phyloP scores from a whole-genome alignment of 2,888 invertebrate species.

The Cryptophagus acutangulus region DNA sequence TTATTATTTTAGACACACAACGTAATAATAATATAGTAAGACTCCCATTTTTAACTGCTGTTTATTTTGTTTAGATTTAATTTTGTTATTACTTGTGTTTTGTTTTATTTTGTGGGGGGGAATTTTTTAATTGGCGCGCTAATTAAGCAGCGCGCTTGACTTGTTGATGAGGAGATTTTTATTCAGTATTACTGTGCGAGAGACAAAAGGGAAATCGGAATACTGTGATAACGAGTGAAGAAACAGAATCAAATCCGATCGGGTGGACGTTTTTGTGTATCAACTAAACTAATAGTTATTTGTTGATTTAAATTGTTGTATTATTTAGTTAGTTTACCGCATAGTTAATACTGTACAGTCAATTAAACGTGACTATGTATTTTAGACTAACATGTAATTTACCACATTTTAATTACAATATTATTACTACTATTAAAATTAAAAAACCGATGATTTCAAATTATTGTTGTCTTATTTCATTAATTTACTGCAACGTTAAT shows the following conservation, averaged over 20 bases:
- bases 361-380: constrained; percentile 31
- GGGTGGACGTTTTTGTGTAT: neutral
- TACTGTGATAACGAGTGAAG: constrained; percentile 34
- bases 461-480: constrained; percentile 9
- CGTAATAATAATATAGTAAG: no score
- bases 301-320: constrained; percentile 37
- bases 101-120: no score
- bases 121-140: no score
- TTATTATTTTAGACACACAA: no score
- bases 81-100: no score
- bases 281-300: constrained; percentile 21
- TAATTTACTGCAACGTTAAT: no score
- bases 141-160: no score
- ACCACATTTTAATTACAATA: constrained; percentile 22
- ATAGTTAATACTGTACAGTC: constrained; percentile 36
- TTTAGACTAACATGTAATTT: constrained; percentile 31
- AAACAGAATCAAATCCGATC: no score
- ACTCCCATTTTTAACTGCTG: no score
- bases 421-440: constrained; percentile 30
- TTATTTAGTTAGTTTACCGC: constrained; percentile 31
- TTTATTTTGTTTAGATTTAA: no score
- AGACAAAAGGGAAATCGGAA: constrained; percentile 24
- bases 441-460: constrained; percentile 33
- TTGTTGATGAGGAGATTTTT: no score
- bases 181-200: constrained; percentile 32